Evolutionary conservation across 2,888 invertebrate genomes (phyloP).

Genomic region (Arge pagana): DNA sequence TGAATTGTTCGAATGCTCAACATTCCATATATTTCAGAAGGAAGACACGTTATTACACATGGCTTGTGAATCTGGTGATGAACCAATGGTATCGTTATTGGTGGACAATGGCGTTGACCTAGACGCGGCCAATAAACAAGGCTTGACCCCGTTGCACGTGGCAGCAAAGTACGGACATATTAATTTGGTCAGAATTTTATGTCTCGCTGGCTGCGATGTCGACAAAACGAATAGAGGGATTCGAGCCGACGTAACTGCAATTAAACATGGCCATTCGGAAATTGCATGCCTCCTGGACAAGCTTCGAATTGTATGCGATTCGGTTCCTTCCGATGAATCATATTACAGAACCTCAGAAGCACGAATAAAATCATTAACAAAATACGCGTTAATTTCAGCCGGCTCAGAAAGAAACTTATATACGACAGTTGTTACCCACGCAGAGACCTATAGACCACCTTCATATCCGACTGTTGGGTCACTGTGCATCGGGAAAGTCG

Average conservation of each 20-base stretch:
- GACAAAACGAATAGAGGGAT: slow-evolving; percentile 71
- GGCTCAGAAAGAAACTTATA: slow-evolving; percentile 60
- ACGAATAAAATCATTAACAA: slow-evolving; percentile 10
- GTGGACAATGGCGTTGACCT: slow-evolving; percentile 58
- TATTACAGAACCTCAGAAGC: background rate
- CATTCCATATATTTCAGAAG: slow-evolving; percentile 57
- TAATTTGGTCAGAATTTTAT: slow-evolving; percentile 69
- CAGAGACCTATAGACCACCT: slow-evolving; percentile 64
- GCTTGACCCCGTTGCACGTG: slow-evolving; percentile 70
- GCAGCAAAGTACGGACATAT: slow-evolving; percentile 74
- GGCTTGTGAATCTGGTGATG: slow-evolving; percentile 59
- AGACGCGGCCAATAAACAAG: slow-evolving; percentile 67
- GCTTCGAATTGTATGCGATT: slow-evolving; percentile 66
- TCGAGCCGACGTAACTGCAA: slow-evolving; percentile 76
- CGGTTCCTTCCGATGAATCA: too few species aligned
- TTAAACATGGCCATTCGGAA: slow-evolving; percentile 72
- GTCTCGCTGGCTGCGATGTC: slow-evolving; percentile 72
- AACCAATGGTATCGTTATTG: slow-evolving; percentile 49
- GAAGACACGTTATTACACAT: slow-evolving; percentile 68
- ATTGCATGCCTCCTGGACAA: slow-evolving; percentile 71
- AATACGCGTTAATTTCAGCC: slow-evolving; percentile 36
- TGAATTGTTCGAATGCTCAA: background rate
- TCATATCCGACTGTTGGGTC: slow-evolving; percentile 73
- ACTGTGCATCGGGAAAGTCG: slow-evolving; percentile 75
- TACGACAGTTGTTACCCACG: slow-evolving; percentile 68